A percentile compares a stretch with the other conserved stretches of the same genome.
These are phyloP conservation scores for Orestias chungarensis DNA, from an alignment of 2,797 vertebrate species.

Conservation along the genomic window DNA sequence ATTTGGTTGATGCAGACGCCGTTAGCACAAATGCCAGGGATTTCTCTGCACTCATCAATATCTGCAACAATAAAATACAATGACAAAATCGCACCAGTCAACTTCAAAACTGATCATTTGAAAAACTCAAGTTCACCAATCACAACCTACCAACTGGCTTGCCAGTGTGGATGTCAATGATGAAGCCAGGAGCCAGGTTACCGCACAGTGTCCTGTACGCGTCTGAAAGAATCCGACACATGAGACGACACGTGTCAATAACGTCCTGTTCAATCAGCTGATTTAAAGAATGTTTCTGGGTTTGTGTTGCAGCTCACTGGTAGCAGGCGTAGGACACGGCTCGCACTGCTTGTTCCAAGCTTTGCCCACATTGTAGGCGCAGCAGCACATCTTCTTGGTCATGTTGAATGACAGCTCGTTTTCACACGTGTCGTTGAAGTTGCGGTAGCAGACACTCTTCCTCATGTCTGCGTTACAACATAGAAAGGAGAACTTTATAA, in stretches of 20 bases:
- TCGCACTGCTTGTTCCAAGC: conserved; percentile 96
- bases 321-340: conserved; percentile 88
- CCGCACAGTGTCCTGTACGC: conserved; percentile 92
- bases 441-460: conserved; percentile 91
- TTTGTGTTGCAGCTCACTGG: conserved; percentile 79
- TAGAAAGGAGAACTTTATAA: background rate
- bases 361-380: conserved; percentile 92
- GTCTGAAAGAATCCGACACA: conserved; percentile 69
- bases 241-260: background rate
- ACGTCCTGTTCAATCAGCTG: background rate
- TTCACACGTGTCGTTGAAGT: conserved; percentile 90
- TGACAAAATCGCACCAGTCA: background rate
- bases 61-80: conserved; percentile 73
- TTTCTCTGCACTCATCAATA: conserved; percentile 93
- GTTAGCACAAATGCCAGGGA: conserved; percentile 88
- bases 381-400: conserved; percentile 97
- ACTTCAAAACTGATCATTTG: background rate
- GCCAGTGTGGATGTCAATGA: conserved; percentile 91
- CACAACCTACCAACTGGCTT: conserved; percentile 85
- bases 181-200: conserved; percentile 89
- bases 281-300: background rate
- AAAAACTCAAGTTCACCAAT: background rate
- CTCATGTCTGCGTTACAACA: conserved; percentile 84
- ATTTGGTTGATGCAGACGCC: conserved; percentile 95
- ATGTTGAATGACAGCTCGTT: conserved; percentile 93